These are phyloP conservation scores for Xiphorhynchus erythropygius DNA, from an alignment of 2,797 vertebrate genomes.

Conservation along the genomic window DNA sequence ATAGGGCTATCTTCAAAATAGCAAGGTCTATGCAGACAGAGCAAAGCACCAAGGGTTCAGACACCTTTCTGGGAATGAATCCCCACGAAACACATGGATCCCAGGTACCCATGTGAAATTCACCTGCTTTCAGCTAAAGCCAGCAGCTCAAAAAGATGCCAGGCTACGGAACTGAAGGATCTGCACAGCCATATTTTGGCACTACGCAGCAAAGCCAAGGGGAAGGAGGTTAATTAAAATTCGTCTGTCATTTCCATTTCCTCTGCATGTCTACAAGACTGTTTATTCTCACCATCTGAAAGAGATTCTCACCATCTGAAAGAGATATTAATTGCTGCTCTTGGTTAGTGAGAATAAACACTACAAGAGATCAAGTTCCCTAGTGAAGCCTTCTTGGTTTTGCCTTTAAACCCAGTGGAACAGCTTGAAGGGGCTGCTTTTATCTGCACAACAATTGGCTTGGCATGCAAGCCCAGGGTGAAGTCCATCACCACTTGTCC, in stretches of 20 bases:
- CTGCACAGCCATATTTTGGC: neutral
- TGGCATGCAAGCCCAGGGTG: neutral
- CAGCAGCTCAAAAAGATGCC: neutral
- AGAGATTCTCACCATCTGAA: conserved; percentile 68
- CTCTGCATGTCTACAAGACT: conserved; percentile 59
- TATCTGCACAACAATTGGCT: neutral
- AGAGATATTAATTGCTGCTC: conserved; percentile 65
- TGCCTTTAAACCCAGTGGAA: conserved; percentile 31
- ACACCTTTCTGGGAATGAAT: neutral
- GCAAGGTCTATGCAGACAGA: neutral
- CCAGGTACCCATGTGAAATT: neutral
- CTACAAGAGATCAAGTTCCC: conserved; percentile 60
- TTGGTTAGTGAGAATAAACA: conserved; percentile 67
- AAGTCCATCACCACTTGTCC: conserved; percentile 4
- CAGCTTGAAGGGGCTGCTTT: conserved; percentile 36
- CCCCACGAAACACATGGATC: neutral
- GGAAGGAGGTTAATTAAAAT: conserved; percentile 57
- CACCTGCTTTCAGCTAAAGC: neutral
- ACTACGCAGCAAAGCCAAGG: neutral
- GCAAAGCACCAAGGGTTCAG: neutral
- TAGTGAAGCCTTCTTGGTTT: conserved; percentile 50
- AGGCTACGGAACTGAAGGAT: neutral
- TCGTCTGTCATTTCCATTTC: conserved; percentile 50
- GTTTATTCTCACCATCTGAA: conserved; percentile 69
- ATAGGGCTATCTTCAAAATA: neutral